phyloP scores from a whole-genome alignment of 2,797 vertebrate species.

The Chelmon rostratus region DNA sequence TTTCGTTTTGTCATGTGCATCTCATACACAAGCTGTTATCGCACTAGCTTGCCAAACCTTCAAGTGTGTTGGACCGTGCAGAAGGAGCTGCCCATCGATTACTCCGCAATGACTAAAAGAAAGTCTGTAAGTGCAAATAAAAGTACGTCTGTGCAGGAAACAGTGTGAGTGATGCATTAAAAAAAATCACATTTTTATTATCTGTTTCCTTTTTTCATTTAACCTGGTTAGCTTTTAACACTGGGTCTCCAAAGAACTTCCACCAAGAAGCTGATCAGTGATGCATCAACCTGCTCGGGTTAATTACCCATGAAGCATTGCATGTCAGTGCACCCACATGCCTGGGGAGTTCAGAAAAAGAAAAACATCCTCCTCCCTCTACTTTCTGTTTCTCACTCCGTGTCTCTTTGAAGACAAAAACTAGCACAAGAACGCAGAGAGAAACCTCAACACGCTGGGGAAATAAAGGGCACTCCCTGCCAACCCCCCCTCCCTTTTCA shows the following conservation, averaged over 20 bases:
- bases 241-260: not conserved
- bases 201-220: not conserved
- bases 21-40: not conserved
- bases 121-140: not conserved
- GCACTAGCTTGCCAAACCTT: not conserved
- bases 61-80: not conserved
- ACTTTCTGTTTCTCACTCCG: not conserved
- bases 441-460: constrained; percentile 7
- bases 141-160: not conserved
- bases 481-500: not conserved
- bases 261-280: constrained; percentile 26
- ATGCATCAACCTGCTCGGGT: constrained; percentile 41
- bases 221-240: constrained; percentile 20
- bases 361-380: constrained; percentile 39
- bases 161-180: no score
- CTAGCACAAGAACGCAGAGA: not conserved
- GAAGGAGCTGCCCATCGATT: not conserved
- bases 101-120: not conserved
- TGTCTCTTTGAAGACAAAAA: constrained; percentile 29
- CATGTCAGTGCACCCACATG: constrained; percentile 40
- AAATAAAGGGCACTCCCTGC: constrained; percentile 42
- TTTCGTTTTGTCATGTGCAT: not conserved
- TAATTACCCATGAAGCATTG: constrained; percentile 58
- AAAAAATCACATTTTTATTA: no score
- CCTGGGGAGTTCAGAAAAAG: constrained; percentile 44